Base-by-base conservation (phyloP, 92 coral and sea anemone genomes). In the Epizoanthus rinbou region DNA sequence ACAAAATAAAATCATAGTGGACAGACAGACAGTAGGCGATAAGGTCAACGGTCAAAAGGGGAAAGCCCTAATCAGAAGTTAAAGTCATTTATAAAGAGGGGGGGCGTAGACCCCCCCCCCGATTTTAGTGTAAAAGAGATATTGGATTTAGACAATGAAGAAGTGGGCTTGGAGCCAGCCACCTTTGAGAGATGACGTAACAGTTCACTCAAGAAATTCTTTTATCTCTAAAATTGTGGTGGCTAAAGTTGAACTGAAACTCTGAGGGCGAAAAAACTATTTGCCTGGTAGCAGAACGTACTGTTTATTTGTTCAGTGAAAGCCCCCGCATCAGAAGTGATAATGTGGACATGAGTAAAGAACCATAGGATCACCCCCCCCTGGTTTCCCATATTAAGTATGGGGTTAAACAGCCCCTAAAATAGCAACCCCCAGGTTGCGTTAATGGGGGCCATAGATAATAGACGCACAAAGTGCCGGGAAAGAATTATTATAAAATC, bases 141-240 rank as follows among this genome's bases (percentile, higher is more conserved):
- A 79, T 89, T 75, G 87, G 74, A 70, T 81, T 91, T 88, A 93
- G 89, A 88, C 92, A 93, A 93, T 86, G 89, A 91, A 75, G 89
- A 93, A 82, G 92, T 93, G 84, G 93, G 97, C 98, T 93, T 87
- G 92, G 94, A 91, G 80, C 88, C 97, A 93, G 97, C 97, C 97
- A 93, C 80, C 97, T 91, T 87, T 87, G 86, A 87, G 84, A 87
- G 94, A 93, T 75, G 86, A 86, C 93, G 98, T 93, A 91, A 78
- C 41, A 91, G 98, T 92, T 92, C 89, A 90, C 89, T 92, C 87
- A 90, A 87, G 80, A 73, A 92, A 85, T 71, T 87, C 79, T 80
- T 45, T 57, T 81, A 90, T 82, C 87, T 79, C 83, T 84, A 89
- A 84, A 92, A 87, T 92, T 92, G 80, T 19, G 96, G 88, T 85